Evolutionary conservation across 2,888 invertebrate species (phyloP).

Genomic region (Caenorhabditis sp.): DNA sequence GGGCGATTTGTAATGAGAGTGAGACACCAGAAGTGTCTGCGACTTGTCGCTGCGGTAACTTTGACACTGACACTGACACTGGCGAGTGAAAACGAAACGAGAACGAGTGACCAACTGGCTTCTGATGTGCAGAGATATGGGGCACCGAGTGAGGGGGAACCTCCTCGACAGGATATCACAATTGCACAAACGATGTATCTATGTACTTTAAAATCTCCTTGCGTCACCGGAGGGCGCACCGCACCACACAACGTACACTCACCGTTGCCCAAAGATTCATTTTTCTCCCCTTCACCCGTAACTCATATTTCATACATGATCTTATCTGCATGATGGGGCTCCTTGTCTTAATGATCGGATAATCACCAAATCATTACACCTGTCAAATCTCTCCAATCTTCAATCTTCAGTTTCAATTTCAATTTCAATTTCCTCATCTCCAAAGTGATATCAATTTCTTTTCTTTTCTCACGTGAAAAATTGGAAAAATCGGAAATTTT

Average conservation of each 20-base stretch:
- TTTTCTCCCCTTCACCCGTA: background rate
- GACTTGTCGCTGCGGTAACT: slow-evolving; percentile 59
- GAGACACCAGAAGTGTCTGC: slow-evolving; percentile 41
- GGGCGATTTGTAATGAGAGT: slow-evolving; percentile 1
- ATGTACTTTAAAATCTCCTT: slow-evolving; percentile 57
- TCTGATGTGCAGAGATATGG: slow-evolving; percentile 57
- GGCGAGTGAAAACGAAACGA: slow-evolving; percentile 15
- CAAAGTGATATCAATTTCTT: slow-evolving; percentile 41
- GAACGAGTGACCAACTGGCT: slow-evolving; percentile 56
- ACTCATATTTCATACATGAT: slow-evolving; percentile 5
- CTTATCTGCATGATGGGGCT: slow-evolving; percentile 1
- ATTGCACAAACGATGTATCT: slow-evolving; percentile 64
- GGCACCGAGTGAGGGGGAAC: slow-evolving; percentile 4
- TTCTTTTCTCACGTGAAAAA: no score
- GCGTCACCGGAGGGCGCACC: slow-evolving; percentile 45
- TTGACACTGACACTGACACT: slow-evolving; percentile 15
- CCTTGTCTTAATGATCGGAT: slow-evolving; percentile 19
- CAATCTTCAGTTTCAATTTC: slow-evolving; percentile 52
- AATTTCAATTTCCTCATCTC: no score
- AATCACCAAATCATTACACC: slow-evolving; percentile 41
- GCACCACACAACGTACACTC: slow-evolving; percentile 26
- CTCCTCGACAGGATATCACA: slow-evolving; percentile 61
- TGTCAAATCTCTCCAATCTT: slow-evolving; percentile 43
- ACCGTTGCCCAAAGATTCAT: background rate
- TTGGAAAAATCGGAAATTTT: slow-evolving; percentile 5